These are phyloP conservation scores for Callionymus lyra DNA, from an alignment of 2,113 vertebrate species.

Conservation along the genomic window DNA sequence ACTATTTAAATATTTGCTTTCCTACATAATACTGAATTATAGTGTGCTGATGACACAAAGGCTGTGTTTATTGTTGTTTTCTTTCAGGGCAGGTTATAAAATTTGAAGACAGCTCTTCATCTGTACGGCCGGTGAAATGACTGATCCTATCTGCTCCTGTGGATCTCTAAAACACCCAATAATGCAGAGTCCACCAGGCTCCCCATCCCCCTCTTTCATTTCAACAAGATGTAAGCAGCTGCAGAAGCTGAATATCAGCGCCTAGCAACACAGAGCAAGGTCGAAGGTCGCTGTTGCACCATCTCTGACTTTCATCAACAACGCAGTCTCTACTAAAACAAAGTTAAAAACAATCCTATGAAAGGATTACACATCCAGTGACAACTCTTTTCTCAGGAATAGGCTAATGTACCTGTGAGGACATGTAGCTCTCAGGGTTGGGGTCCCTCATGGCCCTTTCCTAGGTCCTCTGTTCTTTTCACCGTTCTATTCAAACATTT, in stretches of 20 bases:
- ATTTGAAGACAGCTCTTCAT: constrained; percentile 19
- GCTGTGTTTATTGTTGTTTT: background rate
- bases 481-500: too few relatives aligned
- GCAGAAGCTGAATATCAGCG: background rate
- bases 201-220: constrained; percentile 13
- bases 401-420: too few relatives aligned
- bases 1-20: constrained; percentile 35
- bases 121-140: constrained; percentile 25
- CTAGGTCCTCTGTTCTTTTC: too few relatives aligned
- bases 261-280: background rate
- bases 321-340: too few relatives aligned
- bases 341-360: too few relatives aligned
- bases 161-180: constrained; percentile 29
- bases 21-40: constrained; percentile 23
- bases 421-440: too few relatives aligned
- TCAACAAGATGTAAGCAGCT: constrained; percentile 10
- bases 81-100: constrained; percentile 8
- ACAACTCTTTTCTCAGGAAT: too few relatives aligned
- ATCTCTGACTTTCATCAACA: too few relatives aligned
- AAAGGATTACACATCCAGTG: too few relatives aligned
- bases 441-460: too few relatives aligned
- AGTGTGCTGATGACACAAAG: constrained; percentile 18
- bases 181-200: constrained; percentile 8
- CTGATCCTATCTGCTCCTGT: constrained; percentile 31
- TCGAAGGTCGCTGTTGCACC: constrained; percentile 5